Evolutionary conservation across 2,113 vertebrate genomes (phyloP).

Genomic region (Bagarius yarrelli): DNA sequence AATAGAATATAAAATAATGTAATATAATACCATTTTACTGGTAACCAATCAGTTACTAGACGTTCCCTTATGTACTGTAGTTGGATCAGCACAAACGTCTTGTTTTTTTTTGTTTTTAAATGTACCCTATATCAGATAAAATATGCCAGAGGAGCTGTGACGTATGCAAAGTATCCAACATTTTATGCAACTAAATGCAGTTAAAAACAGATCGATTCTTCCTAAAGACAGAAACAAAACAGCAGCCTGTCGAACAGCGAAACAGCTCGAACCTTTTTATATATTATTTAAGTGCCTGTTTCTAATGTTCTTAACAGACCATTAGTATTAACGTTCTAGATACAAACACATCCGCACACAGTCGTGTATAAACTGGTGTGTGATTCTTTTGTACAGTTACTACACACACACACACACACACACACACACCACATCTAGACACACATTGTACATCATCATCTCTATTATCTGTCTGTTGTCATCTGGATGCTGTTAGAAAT

Average conservation of each 20-base stretch:
- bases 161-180: slow-evolving; percentile 1
- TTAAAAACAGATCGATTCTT: neutral
- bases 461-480: neutral
- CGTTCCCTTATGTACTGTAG: too few species aligned
- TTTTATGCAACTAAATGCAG: slow-evolving; percentile 14
- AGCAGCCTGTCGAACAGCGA: neutral
- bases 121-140: neutral
- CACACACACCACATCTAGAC: neutral
- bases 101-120: neutral
- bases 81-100: neutral
- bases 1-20: too few species aligned
- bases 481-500: neutral
- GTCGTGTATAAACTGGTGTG: neutral
- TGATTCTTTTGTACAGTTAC: neutral
- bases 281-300: slow-evolving; percentile 50
- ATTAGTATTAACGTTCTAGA: neutral
- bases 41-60: too few species aligned
- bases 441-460: neutral
- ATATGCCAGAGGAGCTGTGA: neutral
- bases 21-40: too few species aligned
- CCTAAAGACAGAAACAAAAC: slow-evolving; percentile 1
- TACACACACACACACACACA: neutral
- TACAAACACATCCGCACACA: neutral
- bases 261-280: neutral
- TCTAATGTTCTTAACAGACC: slow-evolving; percentile 19